A percentile compares a stretch with the other conserved stretches of the same genome.
Evolutionary conservation across 2,797 vertebrate species (phyloP).

Genomic region (Phataginus tricuspis): DNA sequence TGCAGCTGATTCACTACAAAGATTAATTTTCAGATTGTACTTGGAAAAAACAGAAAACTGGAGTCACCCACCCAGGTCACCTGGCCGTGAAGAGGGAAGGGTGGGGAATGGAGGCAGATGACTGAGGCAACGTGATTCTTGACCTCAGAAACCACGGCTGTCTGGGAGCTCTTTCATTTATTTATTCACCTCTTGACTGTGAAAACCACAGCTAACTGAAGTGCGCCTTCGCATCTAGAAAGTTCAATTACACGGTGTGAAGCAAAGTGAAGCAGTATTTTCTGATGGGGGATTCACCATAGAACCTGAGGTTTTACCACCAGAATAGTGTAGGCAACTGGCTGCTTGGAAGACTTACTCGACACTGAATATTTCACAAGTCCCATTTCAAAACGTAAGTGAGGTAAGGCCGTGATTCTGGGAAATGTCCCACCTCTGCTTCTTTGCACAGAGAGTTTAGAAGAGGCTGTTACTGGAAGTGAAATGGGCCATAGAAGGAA

Average conservation of each 20-base stretch:
- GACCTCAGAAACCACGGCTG: slow-evolving; percentile 67
- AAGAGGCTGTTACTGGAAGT: not conserved
- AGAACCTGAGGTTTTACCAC: slow-evolving; percentile 46
- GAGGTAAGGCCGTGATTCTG: slow-evolving; percentile 31
- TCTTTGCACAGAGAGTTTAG: not conserved
- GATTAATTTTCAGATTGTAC: slow-evolving; percentile 41
- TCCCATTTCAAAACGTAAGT: slow-evolving; percentile 48
- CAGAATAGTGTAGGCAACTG: not conserved
- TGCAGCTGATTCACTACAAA: not conserved
- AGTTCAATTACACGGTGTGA: slow-evolving; percentile 77
- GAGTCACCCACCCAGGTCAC: not conserved
- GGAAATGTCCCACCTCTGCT: slow-evolving; percentile 58
- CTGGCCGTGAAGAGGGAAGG: not conserved
- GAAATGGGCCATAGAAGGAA: not conserved
- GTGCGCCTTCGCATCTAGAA: slow-evolving; percentile 81
- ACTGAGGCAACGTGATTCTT: slow-evolving; percentile 25
- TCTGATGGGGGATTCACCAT: not conserved
- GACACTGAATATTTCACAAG: slow-evolving; percentile 50
- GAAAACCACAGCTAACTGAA: slow-evolving; percentile 77
- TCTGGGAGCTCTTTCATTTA: slow-evolving; percentile 49
- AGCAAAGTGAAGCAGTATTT: slow-evolving; percentile 51
- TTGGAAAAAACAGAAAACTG: not conserved
- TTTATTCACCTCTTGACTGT: slow-evolving; percentile 79
- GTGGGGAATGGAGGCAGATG: not conserved
- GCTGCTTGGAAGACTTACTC: slow-evolving; percentile 26